These are phyloP conservation scores for Tichodroma muraria DNA, from an alignment of 2,113 vertebrate genomes.

Conservation along the genomic window DNA sequence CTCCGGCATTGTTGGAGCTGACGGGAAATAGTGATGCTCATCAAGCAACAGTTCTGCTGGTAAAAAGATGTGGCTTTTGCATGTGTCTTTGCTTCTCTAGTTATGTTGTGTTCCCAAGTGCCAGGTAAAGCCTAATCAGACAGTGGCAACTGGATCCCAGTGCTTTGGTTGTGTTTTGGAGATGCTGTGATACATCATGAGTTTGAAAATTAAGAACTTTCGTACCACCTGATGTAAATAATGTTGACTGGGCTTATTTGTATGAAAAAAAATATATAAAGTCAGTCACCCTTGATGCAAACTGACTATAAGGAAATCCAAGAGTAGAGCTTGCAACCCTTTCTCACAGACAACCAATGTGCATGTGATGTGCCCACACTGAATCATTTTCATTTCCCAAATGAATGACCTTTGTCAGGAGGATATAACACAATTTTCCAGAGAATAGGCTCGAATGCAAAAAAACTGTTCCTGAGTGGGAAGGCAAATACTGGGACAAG, in stretches of 20 bases:
- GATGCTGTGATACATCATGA: background rate
- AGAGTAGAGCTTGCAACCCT: background rate
- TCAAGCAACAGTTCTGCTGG: background rate
- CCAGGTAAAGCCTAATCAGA: background rate
- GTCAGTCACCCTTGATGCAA: background rate
- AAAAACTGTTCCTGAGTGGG: conserved; percentile 29
- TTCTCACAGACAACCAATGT: background rate
- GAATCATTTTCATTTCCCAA: conserved; percentile 23
- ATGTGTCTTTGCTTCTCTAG: background rate
- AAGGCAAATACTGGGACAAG: conserved; percentile 24
- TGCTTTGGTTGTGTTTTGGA: background rate
- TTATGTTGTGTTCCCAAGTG: background rate
- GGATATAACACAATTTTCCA: conserved; percentile 36
- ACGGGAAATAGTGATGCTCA: conserved; percentile 37
- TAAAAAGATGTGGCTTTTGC: background rate
- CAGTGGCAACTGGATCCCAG: background rate
- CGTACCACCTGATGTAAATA: fast-evolving
- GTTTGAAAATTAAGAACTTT: background rate
- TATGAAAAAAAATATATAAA: background rate
- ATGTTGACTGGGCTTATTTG: background rate
- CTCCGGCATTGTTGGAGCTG: background rate
- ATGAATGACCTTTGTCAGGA: conserved; percentile 34
- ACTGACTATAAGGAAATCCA: background rate
- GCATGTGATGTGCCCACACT: background rate
- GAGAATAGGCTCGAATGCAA: background rate